Evolutionary conservation across 2,113 vertebrate species (phyloP), one percentile per base, ranked within the genome.

Genomic region (Prionailurus bengalensis): DNA sequence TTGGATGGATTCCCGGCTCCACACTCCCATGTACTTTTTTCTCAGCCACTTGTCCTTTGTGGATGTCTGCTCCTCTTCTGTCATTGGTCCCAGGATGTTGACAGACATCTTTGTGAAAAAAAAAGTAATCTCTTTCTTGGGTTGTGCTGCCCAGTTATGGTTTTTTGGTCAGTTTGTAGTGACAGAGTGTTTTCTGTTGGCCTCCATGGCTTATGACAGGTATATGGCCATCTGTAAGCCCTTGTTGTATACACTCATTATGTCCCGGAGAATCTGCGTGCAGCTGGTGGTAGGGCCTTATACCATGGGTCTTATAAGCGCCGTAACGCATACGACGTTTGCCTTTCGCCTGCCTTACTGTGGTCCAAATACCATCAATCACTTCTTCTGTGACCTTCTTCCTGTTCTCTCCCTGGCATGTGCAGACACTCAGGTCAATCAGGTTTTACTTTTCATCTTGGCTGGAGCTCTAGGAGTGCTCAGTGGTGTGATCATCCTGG

Each of bases 41-140:
- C 98, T 98, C 33, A 95, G 93, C 14, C 97, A 98, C 10, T 81
- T 98, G 89, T 97, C 98, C 17, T 97, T 89, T 81, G 91, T 98
- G 91, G 98, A 98, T 48, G 11, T 85, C 25, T 98, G 96, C 45
- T 98, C 95, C 15, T 93, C 95, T 87, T 97, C 97, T 31, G 58
- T 74, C 39, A 85, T 89, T 16, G 82, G 95, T 48, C 97, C 98
- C 11, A 98, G 97, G 25, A 66, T 36, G 71, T n/a, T 98, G 76
- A 89, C 88, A 33, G 98, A 95, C 55, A 71, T 98, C 25, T 86
- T 97, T 48, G 71, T 63, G 21, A 94, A 97, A 55, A 96, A 63
- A 73, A 97, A 96, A 31, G 48, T 36, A 3, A 97, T 98, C 61
- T 97, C 98, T 21, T 93, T 97, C 39, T 76, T 87, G 17, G 80